These are phyloP conservation scores for Ancistrus triradiatus DNA, from an alignment of 2,113 vertebrate genomes.

Conservation along the genomic window DNA sequence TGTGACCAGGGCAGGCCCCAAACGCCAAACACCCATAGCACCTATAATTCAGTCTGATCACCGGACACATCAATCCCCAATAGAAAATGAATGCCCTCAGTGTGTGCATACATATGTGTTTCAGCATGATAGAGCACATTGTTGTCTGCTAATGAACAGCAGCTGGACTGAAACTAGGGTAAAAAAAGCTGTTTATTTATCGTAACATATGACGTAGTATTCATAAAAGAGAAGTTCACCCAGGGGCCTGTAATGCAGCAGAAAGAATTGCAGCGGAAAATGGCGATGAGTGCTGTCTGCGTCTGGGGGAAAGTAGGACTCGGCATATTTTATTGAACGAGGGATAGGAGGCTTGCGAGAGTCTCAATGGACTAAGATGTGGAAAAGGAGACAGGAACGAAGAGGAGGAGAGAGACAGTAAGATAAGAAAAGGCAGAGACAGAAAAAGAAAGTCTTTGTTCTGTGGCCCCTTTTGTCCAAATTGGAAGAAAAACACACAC, in stretches of 20 bases:
- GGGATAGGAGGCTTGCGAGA: slow-evolving; percentile 16
- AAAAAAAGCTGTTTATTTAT: slow-evolving; percentile 38
- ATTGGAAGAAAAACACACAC: slow-evolving; percentile 4
- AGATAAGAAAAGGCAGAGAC: slow-evolving; percentile 1
- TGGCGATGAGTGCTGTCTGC: slow-evolving; percentile 19
- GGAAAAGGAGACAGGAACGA: slow-evolving; percentile 54
- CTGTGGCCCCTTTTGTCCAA: slow-evolving; percentile 6
- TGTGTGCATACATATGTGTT: slow-evolving; percentile 9
- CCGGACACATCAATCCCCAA: slow-evolving; percentile 16
- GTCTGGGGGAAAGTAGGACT: slow-evolving; percentile 39
- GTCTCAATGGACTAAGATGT: slow-evolving; percentile 59
- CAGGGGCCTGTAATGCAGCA: slow-evolving; percentile 67
- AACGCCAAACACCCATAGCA: slow-evolving; percentile 6
- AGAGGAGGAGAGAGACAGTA: slow-evolving; percentile 46
- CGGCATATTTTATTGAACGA: slow-evolving; percentile 42
- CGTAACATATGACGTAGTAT: slow-evolving; percentile 41
- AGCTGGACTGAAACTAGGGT: slow-evolving; percentile 23
- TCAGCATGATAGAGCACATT: slow-evolving; percentile 26
- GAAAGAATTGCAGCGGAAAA: slow-evolving; percentile 30
- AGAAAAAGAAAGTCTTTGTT: slow-evolving; percentile 19
- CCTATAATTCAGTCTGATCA: slow-evolving; percentile 23
- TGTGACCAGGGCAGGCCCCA: slow-evolving; percentile 1
- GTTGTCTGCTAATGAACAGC: slow-evolving; percentile 36
- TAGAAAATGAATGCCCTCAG: slow-evolving; percentile 28
- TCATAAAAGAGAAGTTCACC: slow-evolving; percentile 37